Base-by-base conservation (phyloP, 2,888 invertebrate species). In the Euclidia mi region DNA sequence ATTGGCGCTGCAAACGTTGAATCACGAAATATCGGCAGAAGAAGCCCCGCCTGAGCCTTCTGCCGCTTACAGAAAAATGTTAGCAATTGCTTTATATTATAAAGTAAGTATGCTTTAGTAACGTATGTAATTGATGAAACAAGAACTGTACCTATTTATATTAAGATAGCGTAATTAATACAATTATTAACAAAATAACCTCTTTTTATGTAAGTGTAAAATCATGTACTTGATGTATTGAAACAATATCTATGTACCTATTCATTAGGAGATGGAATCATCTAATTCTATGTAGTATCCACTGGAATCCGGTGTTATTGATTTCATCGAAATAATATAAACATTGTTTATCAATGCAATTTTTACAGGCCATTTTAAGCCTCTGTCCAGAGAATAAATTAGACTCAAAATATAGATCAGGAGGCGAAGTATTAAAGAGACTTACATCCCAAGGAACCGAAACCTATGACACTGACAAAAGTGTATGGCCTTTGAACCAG, bases 401-500 rank as follows among this genome's bases (percentile, higher is more conserved):
- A 0, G 88, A 94, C 38, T 72, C 90, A 1, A 94, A 87, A 57
- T 88, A 95, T 34, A 86, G 86, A 46, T 96, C 95, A 41, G 97
- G 97, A 0, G 96, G 95, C 0, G 81, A 88, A 1, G 81, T 94
- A 2, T 85, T 97, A 2, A 92, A 95, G 49, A 95, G 98, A 28
- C 94, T 93, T 0, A 81, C 96, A 1, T 97, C 97, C 0, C 95
- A 95, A 11, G 97, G 96, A 0, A 94, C 90, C 3, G 97, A 98
- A 85, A 93, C 92, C 31, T 98, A 95, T 80, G 96, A 97, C 45
- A 96, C 96, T 0, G 95, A 97, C 64, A 94, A 96, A 78, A 93
- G 92, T 25, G 79, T 96, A 12, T 98, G 96, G 95, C 98, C 98
- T 0, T 79, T 98, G n/a, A 96, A 96, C 61, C 94, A 97, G 78